Evolutionary conservation across 2,797 vertebrate genomes (phyloP).

Genomic region (Parambassis ranga): DNA sequence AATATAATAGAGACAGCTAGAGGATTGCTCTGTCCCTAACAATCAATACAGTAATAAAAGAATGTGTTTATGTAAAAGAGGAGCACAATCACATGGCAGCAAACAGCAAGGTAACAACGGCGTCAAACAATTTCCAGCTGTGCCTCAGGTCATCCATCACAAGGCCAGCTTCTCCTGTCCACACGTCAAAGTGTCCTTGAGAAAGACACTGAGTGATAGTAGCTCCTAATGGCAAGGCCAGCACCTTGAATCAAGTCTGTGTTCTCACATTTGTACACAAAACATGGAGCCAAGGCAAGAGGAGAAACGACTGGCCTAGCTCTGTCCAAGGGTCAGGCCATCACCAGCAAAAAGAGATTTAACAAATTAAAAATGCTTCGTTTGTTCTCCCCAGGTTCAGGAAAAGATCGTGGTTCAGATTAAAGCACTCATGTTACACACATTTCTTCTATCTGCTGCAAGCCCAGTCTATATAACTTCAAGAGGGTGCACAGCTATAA

Average conservation of each 20-base stretch:
- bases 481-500: no score
- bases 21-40: neutral
- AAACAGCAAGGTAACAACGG: neutral
- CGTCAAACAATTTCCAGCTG: neutral
- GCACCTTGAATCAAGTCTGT: neutral
- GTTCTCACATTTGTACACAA: neutral
- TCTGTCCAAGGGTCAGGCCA: no score
- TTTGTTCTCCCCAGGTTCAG: no score
- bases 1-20: neutral
- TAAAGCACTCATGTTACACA: no score
- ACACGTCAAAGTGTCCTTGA: conserved; percentile 7
- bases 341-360: no score
- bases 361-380: no score
- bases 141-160: neutral
- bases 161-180: neutral
- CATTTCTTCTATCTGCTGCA: no score
- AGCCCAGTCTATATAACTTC: no score
- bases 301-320: neutral
- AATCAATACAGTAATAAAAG: neutral
- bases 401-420: no score
- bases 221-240: neutral
- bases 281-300: no score
- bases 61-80: neutral
- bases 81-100: neutral
- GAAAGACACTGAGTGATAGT: neutral